phyloP scores from a whole-genome alignment of 2,888 invertebrate genomes.

The Proisotoma minuta region DNA sequence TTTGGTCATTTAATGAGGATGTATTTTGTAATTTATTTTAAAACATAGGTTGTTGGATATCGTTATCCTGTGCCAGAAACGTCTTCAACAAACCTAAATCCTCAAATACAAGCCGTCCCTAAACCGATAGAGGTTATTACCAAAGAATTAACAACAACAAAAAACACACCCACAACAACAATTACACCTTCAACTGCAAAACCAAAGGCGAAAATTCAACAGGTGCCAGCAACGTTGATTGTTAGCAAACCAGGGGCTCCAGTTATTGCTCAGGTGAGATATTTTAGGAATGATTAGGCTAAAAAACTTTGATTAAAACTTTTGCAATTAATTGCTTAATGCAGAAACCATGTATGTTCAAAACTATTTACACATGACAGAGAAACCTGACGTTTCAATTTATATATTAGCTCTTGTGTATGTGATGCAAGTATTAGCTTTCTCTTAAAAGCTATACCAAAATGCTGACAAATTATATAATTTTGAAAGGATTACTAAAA shows the following conservation, averaged over 20 bases:
- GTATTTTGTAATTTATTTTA: not conserved
- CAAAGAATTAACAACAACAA: not conserved
- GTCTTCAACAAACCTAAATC: slow-evolving; percentile 1
- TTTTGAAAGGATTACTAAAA: no score
- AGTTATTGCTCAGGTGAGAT: slow-evolving; percentile 10
- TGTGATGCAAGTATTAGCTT: no score
- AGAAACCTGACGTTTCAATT: no score
- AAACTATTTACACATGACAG: no score
- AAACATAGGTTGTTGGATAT: slow-evolving; percentile 2
- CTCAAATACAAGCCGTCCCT: not conserved
- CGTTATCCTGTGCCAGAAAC: slow-evolving; percentile 11
- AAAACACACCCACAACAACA: not conserved
- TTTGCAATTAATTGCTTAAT: no score
- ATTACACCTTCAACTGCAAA: not conserved
- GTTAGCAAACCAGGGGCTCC: not conserved
- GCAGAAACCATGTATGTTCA: no score
- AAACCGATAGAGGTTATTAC: not conserved
- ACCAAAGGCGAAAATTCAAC: not conserved
- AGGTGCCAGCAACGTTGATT: not conserved
- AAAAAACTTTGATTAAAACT: no score
- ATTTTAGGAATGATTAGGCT: no score
- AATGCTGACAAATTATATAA: no score
- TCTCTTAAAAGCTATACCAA: no score
- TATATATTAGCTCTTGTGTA: no score
- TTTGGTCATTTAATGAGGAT: no score